Conservation (phyloP, 2,888 invertebrate genomes). For the Thereva nobilitata region DNA sequence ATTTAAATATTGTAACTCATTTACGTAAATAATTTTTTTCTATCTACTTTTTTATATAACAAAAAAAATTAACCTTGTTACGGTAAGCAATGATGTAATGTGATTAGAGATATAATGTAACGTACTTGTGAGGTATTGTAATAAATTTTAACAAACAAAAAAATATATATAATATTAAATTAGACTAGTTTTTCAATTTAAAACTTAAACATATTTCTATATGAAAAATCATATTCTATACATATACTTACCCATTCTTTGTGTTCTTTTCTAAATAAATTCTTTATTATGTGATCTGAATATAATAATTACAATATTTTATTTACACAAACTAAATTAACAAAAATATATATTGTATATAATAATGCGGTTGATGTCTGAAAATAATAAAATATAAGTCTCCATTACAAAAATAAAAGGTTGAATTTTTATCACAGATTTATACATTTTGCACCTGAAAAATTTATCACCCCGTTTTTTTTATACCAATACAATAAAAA, state of each 20-base stretch:
- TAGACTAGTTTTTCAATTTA: no score
- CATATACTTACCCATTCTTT: no score
- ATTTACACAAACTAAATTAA: no score
- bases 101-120: slow-evolving; percentile 17
- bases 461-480: slow-evolving; percentile 26
- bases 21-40: slow-evolving; percentile 20
- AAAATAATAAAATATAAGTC: slow-evolving; percentile 26
- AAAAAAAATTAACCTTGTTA: slow-evolving; percentile 30
- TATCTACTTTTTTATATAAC: slow-evolving; percentile 6
- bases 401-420: no score
- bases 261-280: no score
- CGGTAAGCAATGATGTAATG: slow-evolving; percentile 7
- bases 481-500: slow-evolving; percentile 20
- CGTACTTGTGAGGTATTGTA: slow-evolving; percentile 21
- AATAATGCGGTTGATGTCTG: slow-evolving; percentile 20
- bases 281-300: no score
- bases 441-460: slow-evolving; percentile 35
- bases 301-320: no score
- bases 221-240: no score
- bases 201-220: no score
- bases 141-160: slow-evolving; percentile 26
- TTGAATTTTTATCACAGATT: slow-evolving; percentile 27
- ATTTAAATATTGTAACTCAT: slow-evolving; percentile 27
- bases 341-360: slow-evolving; percentile 11
- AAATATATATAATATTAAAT: no score